Evolutionary conservation across 2,113 vertebrate genomes (phyloP).

Genomic region (Clarias magur): DNA sequence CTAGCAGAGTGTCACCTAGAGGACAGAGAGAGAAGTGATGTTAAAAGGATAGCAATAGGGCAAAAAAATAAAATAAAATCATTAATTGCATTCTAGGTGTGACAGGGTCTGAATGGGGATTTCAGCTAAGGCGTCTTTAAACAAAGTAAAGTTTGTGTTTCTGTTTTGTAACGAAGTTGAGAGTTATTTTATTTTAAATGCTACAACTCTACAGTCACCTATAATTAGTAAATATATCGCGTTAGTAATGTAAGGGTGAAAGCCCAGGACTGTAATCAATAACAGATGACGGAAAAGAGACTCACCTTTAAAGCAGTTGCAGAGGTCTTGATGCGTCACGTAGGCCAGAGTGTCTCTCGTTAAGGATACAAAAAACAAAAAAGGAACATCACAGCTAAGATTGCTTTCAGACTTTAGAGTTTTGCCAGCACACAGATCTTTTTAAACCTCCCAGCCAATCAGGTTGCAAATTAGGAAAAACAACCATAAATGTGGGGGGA

Average conservation of each 20-base stretch:
- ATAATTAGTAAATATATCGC: too few relatives aligned
- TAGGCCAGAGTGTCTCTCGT: conserved; percentile 86
- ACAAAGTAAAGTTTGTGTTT: too few relatives aligned
- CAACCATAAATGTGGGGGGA: neutral
- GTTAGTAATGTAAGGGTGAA: neutral
- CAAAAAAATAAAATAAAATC: neutral
- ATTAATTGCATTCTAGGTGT: neutral
- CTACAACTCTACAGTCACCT: neutral
- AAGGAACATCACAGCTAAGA: neutral
- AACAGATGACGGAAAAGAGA: neutral
- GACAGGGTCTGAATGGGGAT: neutral
- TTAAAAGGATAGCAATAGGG: neutral
- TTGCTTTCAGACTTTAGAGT: neutral
- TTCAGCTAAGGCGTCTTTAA: neutral
- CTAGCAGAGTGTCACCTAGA: conserved; percentile 91
- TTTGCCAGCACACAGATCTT: neutral
- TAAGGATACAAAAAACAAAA: conserved; percentile 72
- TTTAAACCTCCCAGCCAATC: neutral
- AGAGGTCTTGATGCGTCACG: conserved; percentile 95
- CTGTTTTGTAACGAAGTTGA: too few relatives aligned
- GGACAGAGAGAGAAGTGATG: conserved; percentile 35
- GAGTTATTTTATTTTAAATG: neutral
- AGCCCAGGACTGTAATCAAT: neutral
- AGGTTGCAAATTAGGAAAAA: neutral
- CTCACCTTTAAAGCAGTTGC: conserved; percentile 94